These are phyloP conservation scores for Patiria miniata DNA, from an alignment of 35 echinoderm and acorn worm genomes.

Conservation along the genomic window DNA sequence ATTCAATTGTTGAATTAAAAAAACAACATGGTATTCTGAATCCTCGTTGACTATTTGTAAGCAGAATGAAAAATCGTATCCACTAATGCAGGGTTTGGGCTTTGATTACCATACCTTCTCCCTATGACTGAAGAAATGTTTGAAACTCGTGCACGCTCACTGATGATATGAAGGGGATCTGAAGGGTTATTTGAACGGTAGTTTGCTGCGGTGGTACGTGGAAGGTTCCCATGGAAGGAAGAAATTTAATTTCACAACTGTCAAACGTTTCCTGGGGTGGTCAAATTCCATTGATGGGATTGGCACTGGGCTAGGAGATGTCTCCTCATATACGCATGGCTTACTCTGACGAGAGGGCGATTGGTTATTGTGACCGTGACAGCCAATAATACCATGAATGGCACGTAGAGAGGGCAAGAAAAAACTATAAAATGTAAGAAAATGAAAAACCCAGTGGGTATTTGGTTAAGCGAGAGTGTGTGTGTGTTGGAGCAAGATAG, in stretches of 20 bases:
- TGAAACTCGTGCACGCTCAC: too few species aligned
- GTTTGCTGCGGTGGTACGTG: neutral
- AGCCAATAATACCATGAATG: constrained; percentile 8
- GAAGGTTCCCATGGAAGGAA: neutral
- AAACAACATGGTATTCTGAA: too few species aligned
- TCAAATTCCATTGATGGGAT: constrained; percentile 18
- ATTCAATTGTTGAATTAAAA: too few species aligned
- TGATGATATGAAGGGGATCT: neutral
- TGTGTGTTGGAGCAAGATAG: neutral
- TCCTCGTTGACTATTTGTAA: too few species aligned
- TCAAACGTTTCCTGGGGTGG: constrained; percentile 24
- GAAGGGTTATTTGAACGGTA: neutral
- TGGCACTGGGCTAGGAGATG: neutral
- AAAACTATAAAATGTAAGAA: too few species aligned
- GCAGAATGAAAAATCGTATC: too few species aligned
- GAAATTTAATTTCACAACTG: constrained; percentile 32
- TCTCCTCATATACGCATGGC: constrained; percentile 19
- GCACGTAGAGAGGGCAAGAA: neutral
- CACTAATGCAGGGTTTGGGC: too few species aligned
- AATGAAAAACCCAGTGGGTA: neutral
- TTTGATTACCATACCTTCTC: too few species aligned
- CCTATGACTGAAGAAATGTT: too few species aligned
- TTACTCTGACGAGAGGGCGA: constrained; percentile 17
- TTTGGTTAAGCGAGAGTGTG: constrained; percentile 25
- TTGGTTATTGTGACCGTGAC: neutral